Evolutionary conservation across 2,888 invertebrate species (phyloP).

Genomic region (Cyclophora punctaria): DNA sequence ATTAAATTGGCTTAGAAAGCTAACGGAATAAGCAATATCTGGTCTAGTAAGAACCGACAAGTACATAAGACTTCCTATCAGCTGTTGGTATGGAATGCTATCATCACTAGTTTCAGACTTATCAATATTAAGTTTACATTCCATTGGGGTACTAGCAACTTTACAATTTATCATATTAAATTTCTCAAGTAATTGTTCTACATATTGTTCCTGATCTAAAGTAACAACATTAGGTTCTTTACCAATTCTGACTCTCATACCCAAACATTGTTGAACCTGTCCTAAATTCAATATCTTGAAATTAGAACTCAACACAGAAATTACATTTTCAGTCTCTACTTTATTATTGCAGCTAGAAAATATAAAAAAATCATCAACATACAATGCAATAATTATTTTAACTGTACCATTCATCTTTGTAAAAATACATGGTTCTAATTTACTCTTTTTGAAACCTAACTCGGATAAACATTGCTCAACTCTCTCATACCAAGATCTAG

Average conservation of each 20-base stretch:
- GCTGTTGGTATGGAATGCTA: background rate
- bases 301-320: background rate
- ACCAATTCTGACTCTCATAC: background rate
- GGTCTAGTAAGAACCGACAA: background rate
- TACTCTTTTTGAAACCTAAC: background rate
- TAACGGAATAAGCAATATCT: conserved; percentile 1
- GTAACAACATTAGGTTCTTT: background rate
- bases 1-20: conserved; percentile 1
- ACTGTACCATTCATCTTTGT: too few relatives aligned
- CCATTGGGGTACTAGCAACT: background rate
- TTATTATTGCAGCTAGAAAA: background rate
- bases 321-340: background rate
- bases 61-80: conserved; percentile 3
- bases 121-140: background rate
- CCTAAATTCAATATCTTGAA: conserved; percentile 2
- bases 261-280: background rate
- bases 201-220: background rate
- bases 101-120: background rate
- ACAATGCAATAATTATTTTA: background rate
- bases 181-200: background rate
- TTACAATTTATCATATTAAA: conserved; percentile 2
- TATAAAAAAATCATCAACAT: conserved; percentile 1
- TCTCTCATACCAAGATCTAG: background rate
- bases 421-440: background rate
- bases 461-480: background rate